phyloP scores from a whole-genome alignment of 2,113 vertebrate species.

The Sisor rabdophorus region DNA sequence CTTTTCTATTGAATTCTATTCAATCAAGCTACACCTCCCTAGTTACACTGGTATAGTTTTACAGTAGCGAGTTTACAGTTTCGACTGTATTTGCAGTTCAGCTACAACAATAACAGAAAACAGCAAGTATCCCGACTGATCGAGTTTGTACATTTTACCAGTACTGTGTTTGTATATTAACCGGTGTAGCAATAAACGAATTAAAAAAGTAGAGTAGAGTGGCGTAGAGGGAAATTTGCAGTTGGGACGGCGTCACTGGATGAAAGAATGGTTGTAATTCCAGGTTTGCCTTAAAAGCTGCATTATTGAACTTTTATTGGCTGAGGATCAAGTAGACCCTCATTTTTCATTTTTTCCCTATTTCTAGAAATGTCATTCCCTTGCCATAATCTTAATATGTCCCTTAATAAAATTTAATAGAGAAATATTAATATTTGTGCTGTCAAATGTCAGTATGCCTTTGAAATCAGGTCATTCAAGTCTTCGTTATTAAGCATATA shows the following conservation, averaged over 20 bases:
- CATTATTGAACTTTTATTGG: not conserved
- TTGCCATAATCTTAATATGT: not conserved
- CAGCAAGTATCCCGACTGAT: not conserved
- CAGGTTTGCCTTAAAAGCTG: not conserved
- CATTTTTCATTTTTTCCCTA: not conserved
- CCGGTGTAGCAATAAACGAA: not conserved
- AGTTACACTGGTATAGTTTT: not conserved
- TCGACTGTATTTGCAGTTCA: not conserved
- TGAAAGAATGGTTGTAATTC: not conserved
- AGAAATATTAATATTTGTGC: constrained; percentile 4
- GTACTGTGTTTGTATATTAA: not conserved
- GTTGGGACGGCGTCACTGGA: not conserved
- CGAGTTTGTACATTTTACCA: not conserved
- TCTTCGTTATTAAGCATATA: constrained; percentile 4
- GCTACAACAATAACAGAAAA: not conserved
- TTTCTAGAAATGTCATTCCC: constrained; percentile 5
- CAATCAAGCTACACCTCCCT: not conserved
- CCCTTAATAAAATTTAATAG: not conserved
- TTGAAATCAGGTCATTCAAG: not conserved
- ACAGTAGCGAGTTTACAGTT: not conserved
- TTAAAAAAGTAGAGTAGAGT: too few species aligned
- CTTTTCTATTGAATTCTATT: too few species aligned
- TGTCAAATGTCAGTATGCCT: constrained; percentile 10
- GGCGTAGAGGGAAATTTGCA: not conserved
- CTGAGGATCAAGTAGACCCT: too few species aligned